Evolutionary conservation across 2,113 vertebrate species (phyloP).

Genomic region (Ctenodactylus gundi): DNA sequence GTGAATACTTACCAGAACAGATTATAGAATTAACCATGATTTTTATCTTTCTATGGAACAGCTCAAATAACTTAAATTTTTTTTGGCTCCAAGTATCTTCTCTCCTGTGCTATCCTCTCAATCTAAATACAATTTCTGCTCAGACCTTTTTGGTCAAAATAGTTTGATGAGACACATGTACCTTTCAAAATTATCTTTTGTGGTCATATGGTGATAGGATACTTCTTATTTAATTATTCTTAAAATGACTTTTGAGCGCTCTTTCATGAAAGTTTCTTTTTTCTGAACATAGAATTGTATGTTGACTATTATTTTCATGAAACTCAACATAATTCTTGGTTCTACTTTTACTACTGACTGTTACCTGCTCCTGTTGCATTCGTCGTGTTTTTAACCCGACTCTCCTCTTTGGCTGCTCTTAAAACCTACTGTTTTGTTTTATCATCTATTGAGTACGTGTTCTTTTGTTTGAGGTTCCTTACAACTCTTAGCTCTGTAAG

Average conservation of each 20-base stretch:
- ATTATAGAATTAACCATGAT: neutral
- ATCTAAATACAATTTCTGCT: neutral
- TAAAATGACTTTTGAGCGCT: neutral
- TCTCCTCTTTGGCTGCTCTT: neutral
- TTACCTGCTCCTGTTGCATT: neutral
- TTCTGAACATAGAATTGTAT: neutral
- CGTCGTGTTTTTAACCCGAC: neutral
- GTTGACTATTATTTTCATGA: neutral
- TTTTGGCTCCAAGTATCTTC: neutral
- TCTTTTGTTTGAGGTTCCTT: neutral
- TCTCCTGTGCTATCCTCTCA: neutral
- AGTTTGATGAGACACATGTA: neutral
- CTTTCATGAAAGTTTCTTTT: neutral
- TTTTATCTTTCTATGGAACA: neutral
- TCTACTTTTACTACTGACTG: rapidly evolving
- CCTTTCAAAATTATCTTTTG: neutral
- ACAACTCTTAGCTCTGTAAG: neutral
- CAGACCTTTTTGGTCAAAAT: neutral
- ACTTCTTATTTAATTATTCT: neutral
- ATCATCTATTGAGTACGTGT: neutral
- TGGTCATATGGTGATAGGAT: neutral
- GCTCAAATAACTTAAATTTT: neutral
- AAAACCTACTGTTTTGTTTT: neutral
- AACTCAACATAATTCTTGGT: neutral
- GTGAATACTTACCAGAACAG: neutral